phyloP scores from a whole-genome alignment of 2,797 vertebrate species.

The Melanotaenia trifasciata region DNA sequence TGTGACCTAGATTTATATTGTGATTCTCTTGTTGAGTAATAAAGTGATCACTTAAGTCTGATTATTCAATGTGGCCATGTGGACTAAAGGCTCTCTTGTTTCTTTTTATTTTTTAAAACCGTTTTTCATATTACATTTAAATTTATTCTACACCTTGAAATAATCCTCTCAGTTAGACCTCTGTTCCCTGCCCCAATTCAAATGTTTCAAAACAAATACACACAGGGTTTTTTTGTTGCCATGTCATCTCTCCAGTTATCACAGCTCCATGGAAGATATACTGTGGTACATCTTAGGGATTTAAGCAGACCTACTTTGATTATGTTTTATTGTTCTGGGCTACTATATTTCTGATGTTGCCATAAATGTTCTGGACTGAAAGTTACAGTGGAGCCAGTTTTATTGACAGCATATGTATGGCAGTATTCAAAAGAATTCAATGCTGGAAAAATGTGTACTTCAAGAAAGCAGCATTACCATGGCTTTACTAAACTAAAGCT shows the following conservation, averaged over 20 bases:
- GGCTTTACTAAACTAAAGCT: neutral
- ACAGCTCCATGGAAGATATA: conserved; percentile 31
- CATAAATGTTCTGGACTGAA: conserved; percentile 22
- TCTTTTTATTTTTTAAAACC: conserved; percentile 51
- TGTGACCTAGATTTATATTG: conserved; percentile 34
- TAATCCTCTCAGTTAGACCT: conserved; percentile 55
- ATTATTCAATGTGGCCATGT: conserved; percentile 44
- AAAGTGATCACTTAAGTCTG: conserved; percentile 30
- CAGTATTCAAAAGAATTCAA: conserved; percentile 21
- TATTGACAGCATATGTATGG: conserved; percentile 22
- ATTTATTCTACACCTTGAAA: conserved; percentile 51
- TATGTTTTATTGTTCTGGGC: conserved; percentile 24
- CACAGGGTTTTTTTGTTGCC: conserved; percentile 31
- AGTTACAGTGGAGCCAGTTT: conserved; percentile 13
- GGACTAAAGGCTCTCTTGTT: conserved; percentile 31
- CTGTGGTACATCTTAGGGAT: conserved; percentile 33
- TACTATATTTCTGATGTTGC: conserved; percentile 8
- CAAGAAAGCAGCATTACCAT: neutral
- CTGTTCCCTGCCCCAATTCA: conserved; percentile 48
- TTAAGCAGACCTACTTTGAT: conserved; percentile 40
- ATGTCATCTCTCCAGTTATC: conserved; percentile 42
- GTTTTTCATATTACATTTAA: conserved; percentile 62
- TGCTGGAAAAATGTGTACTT: conserved; percentile 21
- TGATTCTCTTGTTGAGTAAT: conserved; percentile 27
- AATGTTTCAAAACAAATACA: conserved; percentile 54